phyloP scores from a whole-genome alignment of 2,113 vertebrate genomes.

The Tylochromis polylepis region DNA sequence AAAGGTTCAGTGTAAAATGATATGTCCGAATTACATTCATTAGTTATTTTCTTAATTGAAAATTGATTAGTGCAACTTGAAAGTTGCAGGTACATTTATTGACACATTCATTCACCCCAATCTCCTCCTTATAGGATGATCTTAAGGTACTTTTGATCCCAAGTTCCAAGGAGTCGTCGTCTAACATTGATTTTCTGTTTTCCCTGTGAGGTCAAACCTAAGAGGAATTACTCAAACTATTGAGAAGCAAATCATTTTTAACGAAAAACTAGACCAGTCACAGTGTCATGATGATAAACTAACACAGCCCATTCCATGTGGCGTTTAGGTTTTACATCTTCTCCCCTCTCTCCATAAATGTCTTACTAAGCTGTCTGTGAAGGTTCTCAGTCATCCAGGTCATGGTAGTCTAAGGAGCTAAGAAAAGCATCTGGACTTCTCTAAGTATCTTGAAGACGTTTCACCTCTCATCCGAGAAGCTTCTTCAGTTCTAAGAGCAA shows the following conservation, averaged over 20 bases:
- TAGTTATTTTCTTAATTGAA: not conserved
- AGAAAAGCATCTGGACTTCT: no score
- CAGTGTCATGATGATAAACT: not conserved
- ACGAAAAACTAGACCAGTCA: not conserved
- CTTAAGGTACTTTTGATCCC: no score
- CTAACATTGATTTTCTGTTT: not conserved
- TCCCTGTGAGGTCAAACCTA: not conserved
- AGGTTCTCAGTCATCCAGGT: no score
- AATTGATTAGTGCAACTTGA: not conserved
- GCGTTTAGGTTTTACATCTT: not conserved
- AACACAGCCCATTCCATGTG: not conserved
- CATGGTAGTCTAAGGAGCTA: no score
- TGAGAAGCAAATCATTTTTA: not conserved
- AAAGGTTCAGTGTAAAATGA: not conserved
- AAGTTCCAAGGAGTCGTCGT: no score
- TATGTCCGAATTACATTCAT: fast-evolving
- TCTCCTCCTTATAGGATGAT: not conserved
- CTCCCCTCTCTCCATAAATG: not conserved
- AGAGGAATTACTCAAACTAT: not conserved
- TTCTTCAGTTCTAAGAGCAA: no score
- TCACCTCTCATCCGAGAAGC: no score
- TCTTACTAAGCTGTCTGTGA: not conserved
- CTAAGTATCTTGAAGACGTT: no score
- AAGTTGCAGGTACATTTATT: not conserved
- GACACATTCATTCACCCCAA: not conserved